Evolutionary conservation across 2,888 invertebrate genomes (phyloP).

Genomic region (Rapana venosa): DNA sequence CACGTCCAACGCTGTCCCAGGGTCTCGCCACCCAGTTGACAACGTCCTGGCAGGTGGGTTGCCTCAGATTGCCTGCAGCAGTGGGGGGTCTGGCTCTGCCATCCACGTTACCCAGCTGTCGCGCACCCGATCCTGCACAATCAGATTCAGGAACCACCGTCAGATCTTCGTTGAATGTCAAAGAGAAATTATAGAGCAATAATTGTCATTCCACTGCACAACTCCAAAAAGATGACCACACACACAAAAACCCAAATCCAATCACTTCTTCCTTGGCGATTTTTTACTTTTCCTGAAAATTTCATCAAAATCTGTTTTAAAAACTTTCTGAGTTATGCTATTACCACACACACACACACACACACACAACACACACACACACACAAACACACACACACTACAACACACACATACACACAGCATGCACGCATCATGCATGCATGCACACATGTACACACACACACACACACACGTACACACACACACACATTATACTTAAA

Average conservation of each 20-base stretch:
- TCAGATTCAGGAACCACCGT: constrained; percentile 10
- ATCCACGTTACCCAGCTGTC: constrained; percentile 25
- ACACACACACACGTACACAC: constrained; percentile 8
- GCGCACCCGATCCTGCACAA: constrained; percentile 2
- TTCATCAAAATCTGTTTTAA: too few species aligned
- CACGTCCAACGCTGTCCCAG: neutral
- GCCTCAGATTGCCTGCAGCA: constrained; percentile 12
- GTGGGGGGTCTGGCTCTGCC: neutral
- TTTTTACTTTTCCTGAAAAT: too few species aligned
- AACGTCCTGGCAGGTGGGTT: constrained; percentile 10
- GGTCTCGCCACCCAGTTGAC: neutral
- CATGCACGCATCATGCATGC: neutral
- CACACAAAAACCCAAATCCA: neutral
- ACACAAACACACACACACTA: neutral
- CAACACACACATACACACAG: too few species aligned
- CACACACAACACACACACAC: constrained; percentile 15
- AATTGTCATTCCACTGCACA: constrained; percentile 10
- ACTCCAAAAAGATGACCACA: constrained; percentile 5
- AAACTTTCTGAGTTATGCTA: too few species aligned
- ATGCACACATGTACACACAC: neutral
- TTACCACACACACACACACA: too few species aligned
- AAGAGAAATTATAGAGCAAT: constrained; percentile 1
- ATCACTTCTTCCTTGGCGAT: neutral
- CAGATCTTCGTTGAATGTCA: constrained; percentile 10
- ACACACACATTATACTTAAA: constrained; percentile 13